These are phyloP conservation scores for Agrotis exclamationis DNA, from an alignment of 2,888 invertebrate species.

Conservation along the genomic window DNA sequence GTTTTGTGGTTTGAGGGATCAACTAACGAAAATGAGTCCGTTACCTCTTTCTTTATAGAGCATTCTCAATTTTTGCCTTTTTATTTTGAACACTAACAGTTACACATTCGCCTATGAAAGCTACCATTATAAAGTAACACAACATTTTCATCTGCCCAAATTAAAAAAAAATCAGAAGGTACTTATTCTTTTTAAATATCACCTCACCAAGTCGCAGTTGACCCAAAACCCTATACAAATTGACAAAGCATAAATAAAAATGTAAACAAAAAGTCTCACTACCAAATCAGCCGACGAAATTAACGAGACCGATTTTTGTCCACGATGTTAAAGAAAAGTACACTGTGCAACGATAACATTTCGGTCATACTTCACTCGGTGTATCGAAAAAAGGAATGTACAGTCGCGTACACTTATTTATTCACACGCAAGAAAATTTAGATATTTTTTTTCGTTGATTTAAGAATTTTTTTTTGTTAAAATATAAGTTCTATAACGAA, in stretches of 20 bases:
- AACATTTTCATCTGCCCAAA: slow-evolving; percentile 56
- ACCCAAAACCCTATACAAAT: slow-evolving; percentile 50
- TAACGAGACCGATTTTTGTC: slow-evolving; percentile 58
- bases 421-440: not conserved
- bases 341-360: slow-evolving; percentile 57
- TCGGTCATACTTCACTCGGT: slow-evolving; percentile 55
- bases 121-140: not conserved
- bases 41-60: no score
- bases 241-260: slow-evolving; percentile 53
- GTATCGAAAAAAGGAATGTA: slow-evolving; percentile 61
- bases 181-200: slow-evolving; percentile 66
- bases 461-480: no score
- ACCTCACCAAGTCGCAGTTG: slow-evolving; percentile 49
- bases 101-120: no score
- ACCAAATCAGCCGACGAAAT: slow-evolving; percentile 62
- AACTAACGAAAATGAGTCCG: no score
- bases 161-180: slow-evolving; percentile 60
- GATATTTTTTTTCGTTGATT: not conserved
- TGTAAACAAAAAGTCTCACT: slow-evolving; percentile 50
- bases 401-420: not conserved
- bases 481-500: not conserved
- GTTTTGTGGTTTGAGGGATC: no score
- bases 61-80: no score
- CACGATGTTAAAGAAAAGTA: slow-evolving; percentile 42
- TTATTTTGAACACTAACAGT: no score